Evolutionary conservation across 2,113 vertebrate genomes (phyloP).

Genomic region (Chrysemys picta): DNA sequence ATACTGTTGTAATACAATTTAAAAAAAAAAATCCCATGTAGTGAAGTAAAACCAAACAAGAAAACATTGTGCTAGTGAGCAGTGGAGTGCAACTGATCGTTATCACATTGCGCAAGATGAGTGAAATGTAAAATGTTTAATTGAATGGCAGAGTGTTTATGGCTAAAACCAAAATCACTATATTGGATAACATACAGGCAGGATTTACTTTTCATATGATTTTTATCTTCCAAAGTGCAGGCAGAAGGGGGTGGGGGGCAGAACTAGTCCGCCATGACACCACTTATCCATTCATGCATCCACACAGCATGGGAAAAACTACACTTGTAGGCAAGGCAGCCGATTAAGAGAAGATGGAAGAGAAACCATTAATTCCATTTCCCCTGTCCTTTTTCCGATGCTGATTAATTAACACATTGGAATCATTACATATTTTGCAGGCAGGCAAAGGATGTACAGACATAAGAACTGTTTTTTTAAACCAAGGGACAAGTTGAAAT

Average conservation of each 20-base stretch:
- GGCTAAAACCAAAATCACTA: background rate
- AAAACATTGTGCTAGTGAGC: constrained; percentile 33
- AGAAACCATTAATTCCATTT: background rate
- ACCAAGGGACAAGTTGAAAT: background rate
- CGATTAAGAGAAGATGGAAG: background rate
- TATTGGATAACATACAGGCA: background rate
- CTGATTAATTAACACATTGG: background rate
- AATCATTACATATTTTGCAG: accelerated
- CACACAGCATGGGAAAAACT: accelerated
- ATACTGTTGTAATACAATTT: background rate
- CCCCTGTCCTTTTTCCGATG: background rate
- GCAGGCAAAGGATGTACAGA: background rate
- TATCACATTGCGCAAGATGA: constrained; percentile 38
- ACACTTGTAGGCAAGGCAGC: accelerated
- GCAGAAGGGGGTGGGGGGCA: background rate
- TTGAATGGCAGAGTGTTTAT: constrained; percentile 26
- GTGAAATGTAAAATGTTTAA: constrained; percentile 48
- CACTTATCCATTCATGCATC: background rate
- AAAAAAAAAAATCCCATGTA: background rate
- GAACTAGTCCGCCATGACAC: background rate
- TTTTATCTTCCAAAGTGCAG: constrained; percentile 9
- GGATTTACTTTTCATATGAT: constrained; percentile 10
- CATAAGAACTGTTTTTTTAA: background rate
- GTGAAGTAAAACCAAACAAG: background rate
- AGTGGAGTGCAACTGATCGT: constrained; percentile 45